Conservation (phyloP, 2,888 invertebrate species). For the Nesidiocoris tenuis region DNA sequence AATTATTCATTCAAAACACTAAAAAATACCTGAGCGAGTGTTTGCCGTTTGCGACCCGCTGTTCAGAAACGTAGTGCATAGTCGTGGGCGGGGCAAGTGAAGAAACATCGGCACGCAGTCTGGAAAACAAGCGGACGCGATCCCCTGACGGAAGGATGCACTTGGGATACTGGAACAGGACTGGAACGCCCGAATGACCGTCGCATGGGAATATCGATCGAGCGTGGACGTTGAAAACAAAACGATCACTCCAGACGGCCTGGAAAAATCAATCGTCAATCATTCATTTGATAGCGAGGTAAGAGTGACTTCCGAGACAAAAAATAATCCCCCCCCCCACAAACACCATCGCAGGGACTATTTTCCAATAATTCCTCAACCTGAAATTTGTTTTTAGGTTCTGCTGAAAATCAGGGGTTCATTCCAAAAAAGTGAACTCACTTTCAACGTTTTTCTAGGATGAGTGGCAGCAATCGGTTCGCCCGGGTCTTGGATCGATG, state of each 20-base stretch:
- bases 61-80: conserved; percentile 66
- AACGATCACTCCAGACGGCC: conserved; percentile 83
- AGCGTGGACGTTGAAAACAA: conserved; percentile 80
- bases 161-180: conserved; percentile 79
- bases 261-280: too few species aligned
- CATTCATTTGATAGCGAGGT: too few species aligned
- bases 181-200: conserved; percentile 66
- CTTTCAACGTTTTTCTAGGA: conserved; percentile 49
- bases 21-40: conserved; percentile 66
- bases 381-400: too few species aligned
- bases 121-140: conserved; percentile 75
- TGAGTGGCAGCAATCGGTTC: conserved; percentile 49
- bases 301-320: too few species aligned
- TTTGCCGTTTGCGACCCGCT: conserved; percentile 67
- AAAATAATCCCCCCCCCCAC: too few species aligned
- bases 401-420: not conserved
- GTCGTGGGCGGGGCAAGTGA: conserved; percentile 67
- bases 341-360: too few species aligned
- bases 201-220: conserved; percentile 82
- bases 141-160: conserved; percentile 70
- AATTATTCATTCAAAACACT: too few species aligned
- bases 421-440: conserved; percentile 36
- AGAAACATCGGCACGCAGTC: conserved; percentile 68
- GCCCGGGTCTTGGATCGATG: conserved; percentile 53
- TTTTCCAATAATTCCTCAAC: too few species aligned